These are phyloP conservation scores for Notospermus geniculatus DNA, from an alignment of 1,140 invertebrate species.

Conservation along the genomic window DNA sequence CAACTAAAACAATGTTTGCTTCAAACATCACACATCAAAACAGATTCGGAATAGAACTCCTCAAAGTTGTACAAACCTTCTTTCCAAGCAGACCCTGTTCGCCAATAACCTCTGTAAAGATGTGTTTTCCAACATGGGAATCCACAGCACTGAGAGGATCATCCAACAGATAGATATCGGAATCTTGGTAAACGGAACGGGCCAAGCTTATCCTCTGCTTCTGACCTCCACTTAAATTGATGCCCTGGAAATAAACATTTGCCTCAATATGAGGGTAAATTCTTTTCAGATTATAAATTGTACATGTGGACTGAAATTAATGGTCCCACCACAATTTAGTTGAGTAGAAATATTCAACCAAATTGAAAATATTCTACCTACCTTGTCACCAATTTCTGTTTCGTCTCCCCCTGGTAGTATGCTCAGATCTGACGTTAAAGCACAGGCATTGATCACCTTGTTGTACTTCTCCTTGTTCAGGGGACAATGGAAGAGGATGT, in stretches of 20 bases:
- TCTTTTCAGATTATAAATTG: too few species aligned
- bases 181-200: neutral
- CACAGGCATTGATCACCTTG: constrained; percentile 58
- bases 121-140: constrained; percentile 46
- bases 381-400: constrained; percentile 58
- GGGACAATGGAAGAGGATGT: constrained; percentile 73
- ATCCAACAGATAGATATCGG: constrained; percentile 51
- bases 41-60: too few species aligned
- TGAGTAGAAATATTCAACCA: too few species aligned
- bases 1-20: too few species aligned
- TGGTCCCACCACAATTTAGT: too few species aligned
- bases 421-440: constrained; percentile 68
- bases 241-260: too few species aligned
- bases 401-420: constrained; percentile 66
- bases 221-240: constrained; percentile 45
- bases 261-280: too few species aligned
- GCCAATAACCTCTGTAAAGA: constrained; percentile 39
- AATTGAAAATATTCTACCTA: constrained; percentile 12
- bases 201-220: constrained; percentile 37
- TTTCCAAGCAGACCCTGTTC: constrained; percentile 58
- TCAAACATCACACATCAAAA: too few species aligned
- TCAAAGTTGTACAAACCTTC: constrained; percentile 15
- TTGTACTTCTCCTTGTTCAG: constrained; percentile 58
- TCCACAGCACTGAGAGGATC: constrained; percentile 56
- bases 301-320: too few species aligned